These are phyloP conservation scores for Aphaenogaster floridana DNA, from an alignment of 1,140 invertebrate species.

Conservation along the genomic window DNA sequence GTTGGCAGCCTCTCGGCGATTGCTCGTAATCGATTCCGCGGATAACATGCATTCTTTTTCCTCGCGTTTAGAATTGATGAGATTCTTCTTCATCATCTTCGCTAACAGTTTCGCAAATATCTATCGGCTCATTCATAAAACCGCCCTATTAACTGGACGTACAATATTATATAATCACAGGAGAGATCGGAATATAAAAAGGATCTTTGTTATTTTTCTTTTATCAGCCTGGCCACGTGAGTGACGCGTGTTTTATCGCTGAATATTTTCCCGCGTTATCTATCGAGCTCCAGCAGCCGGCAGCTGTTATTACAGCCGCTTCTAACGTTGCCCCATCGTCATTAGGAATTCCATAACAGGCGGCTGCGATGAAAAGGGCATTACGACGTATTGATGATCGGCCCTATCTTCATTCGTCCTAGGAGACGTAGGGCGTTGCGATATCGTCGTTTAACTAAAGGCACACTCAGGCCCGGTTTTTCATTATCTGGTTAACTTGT, in stretches of 20 bases:
- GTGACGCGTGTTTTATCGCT: slow-evolving; percentile 46
- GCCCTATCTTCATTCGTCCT: slow-evolving; percentile 8
- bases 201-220: slow-evolving; percentile 36
- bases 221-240: slow-evolving; percentile 18
- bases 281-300: slow-evolving; percentile 45
- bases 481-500: too few relatives aligned
- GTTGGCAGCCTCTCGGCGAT: not conserved
- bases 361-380: slow-evolving; percentile 17
- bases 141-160: not conserved
- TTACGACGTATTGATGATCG: slow-evolving; percentile 43
- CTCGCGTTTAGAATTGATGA: slow-evolving; percentile 1
- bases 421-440: not conserved
- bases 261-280: slow-evolving; percentile 58
- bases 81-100: not conserved
- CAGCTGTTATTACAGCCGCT: slow-evolving; percentile 57
- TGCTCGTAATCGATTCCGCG: not conserved
- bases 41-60: not conserved
- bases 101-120: not conserved
- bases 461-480: not conserved
- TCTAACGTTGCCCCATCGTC: slow-evolving; percentile 47
- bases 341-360: slow-evolving; percentile 64
- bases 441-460: not conserved
- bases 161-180: not conserved
- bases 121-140: not conserved
- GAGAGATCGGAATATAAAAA: not conserved